These are phyloP conservation scores for Perca fluviatilis DNA, from an alignment of 2,113 vertebrate species.

Conservation along the genomic window DNA sequence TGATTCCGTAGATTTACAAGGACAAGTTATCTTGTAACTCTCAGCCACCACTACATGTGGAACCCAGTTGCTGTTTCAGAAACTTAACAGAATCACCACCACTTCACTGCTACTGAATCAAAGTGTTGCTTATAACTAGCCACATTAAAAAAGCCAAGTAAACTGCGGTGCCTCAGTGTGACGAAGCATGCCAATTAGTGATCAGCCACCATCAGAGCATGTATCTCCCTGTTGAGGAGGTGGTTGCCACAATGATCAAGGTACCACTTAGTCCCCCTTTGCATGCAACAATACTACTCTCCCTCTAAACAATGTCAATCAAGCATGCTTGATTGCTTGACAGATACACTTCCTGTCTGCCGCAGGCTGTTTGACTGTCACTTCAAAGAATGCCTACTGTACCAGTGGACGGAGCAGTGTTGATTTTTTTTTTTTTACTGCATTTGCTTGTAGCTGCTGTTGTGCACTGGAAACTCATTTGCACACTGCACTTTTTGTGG, in stretches of 20 bases:
- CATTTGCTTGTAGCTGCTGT: slow-evolving; percentile 19
- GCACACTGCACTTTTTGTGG: slow-evolving; percentile 30
- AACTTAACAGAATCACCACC: neutral
- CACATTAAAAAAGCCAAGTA: slow-evolving; percentile 9
- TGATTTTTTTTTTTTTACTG: slow-evolving; percentile 8
- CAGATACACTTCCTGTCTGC: slow-evolving; percentile 29
- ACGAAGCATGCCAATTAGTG: slow-evolving; percentile 47
- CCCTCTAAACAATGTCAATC: slow-evolving; percentile 29
- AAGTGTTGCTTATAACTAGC: slow-evolving; percentile 31
- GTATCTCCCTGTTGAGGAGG: slow-evolving; percentile 23
- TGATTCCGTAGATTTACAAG: slow-evolving; percentile 14
- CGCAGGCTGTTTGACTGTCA: slow-evolving; percentile 18
- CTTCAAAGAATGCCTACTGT: slow-evolving; percentile 13
- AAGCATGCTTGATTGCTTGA: slow-evolving; percentile 36
- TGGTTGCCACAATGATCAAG: slow-evolving; percentile 22
- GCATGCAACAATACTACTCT: slow-evolving; percentile 46
- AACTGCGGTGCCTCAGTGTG: slow-evolving; percentile 33
- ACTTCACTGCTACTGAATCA: slow-evolving; percentile 11
- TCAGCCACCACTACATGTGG: neutral
- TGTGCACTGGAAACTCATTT: slow-evolving; percentile 35
- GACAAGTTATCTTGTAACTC: neutral
- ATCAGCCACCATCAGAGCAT: slow-evolving; percentile 38
- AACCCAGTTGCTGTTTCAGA: neutral
- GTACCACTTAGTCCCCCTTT: slow-evolving; percentile 11
- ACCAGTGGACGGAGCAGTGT: neutral